These are phyloP conservation scores for Meloidogyne exigua DNA, from an alignment of 1,140 invertebrate genomes.

Conservation along the genomic window DNA sequence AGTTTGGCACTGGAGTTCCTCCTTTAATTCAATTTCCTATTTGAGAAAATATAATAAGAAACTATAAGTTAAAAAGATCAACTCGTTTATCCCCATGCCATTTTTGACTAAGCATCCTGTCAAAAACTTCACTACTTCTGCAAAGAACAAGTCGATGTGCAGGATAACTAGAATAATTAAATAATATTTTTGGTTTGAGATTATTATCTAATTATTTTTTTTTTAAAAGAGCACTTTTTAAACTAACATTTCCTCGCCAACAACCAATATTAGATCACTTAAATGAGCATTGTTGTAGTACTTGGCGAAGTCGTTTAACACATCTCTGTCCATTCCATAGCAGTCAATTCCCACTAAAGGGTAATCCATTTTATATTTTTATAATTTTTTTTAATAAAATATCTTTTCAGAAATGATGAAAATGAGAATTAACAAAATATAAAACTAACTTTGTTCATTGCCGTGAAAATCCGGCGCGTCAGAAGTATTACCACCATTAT, in stretches of 20 bases:
- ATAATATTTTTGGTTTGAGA: background rate
- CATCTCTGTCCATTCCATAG: constrained; percentile 65
- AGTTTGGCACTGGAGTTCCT: constrained; percentile 64
- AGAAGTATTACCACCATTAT: background rate
- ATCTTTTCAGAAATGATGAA: background rate
- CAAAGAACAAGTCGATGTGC: constrained; percentile 66
- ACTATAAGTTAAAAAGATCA: background rate
- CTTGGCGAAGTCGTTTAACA: constrained; percentile 64
- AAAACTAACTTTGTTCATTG: background rate
- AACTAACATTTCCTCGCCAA: constrained; percentile 62
- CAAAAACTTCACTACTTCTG: constrained; percentile 66
- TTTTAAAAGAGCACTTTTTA: constrained; percentile 17
- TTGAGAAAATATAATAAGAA: background rate
- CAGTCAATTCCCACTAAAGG: constrained; percentile 55
- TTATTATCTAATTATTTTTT: background rate
- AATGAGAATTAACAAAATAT: background rate
- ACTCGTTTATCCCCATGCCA: constrained; percentile 64
- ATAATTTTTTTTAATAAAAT: background rate
- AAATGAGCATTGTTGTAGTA: constrained; percentile 65
- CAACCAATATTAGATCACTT: constrained; percentile 65
- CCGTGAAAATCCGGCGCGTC: background rate
- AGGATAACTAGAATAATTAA: constrained; percentile 53
- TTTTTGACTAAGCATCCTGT: constrained; percentile 65
- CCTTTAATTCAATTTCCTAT: constrained; percentile 65
- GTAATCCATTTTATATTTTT: background rate